phyloP scores from a whole-genome alignment of 2,113 vertebrate genomes.

The Onychostruthus taczanowskii region DNA sequence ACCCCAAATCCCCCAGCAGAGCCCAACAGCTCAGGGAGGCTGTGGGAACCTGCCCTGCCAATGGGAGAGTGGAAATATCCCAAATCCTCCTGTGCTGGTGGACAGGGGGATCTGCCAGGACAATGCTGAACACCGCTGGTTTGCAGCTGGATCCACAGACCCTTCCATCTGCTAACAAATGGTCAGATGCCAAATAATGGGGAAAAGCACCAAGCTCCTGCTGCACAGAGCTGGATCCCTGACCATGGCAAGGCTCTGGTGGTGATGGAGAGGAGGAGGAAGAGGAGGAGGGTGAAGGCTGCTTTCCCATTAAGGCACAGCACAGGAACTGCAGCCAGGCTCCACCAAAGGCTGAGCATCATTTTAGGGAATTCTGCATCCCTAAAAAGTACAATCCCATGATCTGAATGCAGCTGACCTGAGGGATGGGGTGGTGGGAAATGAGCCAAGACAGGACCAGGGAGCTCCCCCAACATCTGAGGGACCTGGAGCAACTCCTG shows the following conservation, averaged over 20 bases:
- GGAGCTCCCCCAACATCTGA: accelerated
- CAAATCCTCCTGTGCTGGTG: accelerated
- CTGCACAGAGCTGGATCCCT: background rate
- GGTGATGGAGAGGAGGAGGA: background rate
- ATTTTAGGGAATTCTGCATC: accelerated
- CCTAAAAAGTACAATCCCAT: accelerated
- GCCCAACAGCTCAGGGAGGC: background rate
- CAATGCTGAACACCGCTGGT: accelerated
- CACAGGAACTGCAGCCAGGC: background rate
- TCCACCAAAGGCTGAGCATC: background rate
- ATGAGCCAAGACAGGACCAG: accelerated
- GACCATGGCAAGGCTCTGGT: accelerated
- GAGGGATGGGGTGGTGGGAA: accelerated
- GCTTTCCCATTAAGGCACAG: accelerated
- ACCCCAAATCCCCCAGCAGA: background rate
- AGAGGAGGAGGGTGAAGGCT: background rate
- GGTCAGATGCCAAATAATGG: accelerated
- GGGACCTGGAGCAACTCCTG: accelerated
- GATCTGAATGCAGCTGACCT: accelerated
- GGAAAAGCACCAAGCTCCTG: accelerated
- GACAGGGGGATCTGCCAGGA: background rate
- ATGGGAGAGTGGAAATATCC: accelerated
- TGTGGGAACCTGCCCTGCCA: accelerated
- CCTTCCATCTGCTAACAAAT: accelerated
- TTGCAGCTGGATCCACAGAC: accelerated